Evolutionary conservation across 2,797 vertebrate genomes (phyloP), one percentile per base, ranked within the genome.

Genomic region (Psittacula derbiana): DNA sequence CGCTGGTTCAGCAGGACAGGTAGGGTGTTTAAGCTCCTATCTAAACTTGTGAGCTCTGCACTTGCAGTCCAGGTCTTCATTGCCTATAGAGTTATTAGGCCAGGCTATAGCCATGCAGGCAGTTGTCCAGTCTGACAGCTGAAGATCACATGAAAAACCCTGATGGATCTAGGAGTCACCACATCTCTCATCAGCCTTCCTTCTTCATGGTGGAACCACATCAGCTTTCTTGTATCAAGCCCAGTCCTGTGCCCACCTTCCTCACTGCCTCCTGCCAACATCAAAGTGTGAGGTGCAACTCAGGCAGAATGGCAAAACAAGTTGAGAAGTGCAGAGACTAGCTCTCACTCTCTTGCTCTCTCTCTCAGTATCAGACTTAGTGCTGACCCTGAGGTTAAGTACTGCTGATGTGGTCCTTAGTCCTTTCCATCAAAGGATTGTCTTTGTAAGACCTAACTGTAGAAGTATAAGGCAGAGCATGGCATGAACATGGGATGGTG

Each of bases 141-240:
- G 23, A 40, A 81, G 40, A n/a, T 31, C 23, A 5, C 0, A 0
- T 27, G 38, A 30, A 40, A 4, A 19, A 31, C 10, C 6, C 15
- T 24, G 21, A 30, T 10, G 28, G 44, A 57, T 8, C 25, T 44
- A n/a, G 6, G 44, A 79, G 17, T 47, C 10, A 16, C 18, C 27
- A 27, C 4, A 23, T 31, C n/a, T 27, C 36, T 53, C 25, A 55
- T 23, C 83, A 83, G 8, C 14, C 11, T 15, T 1, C 4, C 16
- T n/a, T 80, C 30, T 40, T 44, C 19, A 12, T 5, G 8, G 6
- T 4, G 16, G n/a, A 21, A 55, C 13, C 14, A 33, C 0, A 0
- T 28, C 17, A 73, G 6, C 30, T 52, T 80, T 67, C n/a, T 28
- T 33, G 7, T 19, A 47, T 6, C n/a, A n/a, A 46, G 8, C 5